These are phyloP conservation scores for Apostichopus leukothele DNA, from an alignment of 53 echinoderm and acorn worm species.

Conservation along the genomic window DNA sequence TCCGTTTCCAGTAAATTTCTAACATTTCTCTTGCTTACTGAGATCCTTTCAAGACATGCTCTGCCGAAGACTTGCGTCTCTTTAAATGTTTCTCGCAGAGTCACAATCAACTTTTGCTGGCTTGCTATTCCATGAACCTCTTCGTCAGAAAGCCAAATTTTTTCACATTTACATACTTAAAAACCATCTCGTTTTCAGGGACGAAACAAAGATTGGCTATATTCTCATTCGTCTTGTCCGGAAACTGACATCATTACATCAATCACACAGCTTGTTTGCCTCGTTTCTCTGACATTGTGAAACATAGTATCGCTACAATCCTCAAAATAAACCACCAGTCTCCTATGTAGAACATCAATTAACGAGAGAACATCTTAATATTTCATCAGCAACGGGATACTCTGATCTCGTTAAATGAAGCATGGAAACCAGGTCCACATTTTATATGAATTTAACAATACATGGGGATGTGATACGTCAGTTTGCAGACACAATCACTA, in stretches of 20 bases:
- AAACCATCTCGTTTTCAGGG: neutral
- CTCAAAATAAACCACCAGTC: neutral
- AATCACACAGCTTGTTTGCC: conserved; percentile 19
- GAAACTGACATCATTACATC: conserved; percentile 20
- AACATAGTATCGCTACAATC: neutral
- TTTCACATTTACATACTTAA: conserved; percentile 5
- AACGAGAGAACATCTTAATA: neutral
- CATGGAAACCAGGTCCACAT: neutral
- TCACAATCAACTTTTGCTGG: too few species aligned
- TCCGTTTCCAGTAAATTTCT: too few species aligned
- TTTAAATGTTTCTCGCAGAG: too few species aligned
- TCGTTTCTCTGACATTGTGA: neutral
- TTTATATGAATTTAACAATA: neutral
- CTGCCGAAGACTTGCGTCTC: too few species aligned
- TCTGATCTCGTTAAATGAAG: neutral
- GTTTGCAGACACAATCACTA: neutral
- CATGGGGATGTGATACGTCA: neutral
- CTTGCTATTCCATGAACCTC: neutral
- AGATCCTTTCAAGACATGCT: too few species aligned
- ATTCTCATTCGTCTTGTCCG: conserved; percentile 15
- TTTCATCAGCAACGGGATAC: neutral
- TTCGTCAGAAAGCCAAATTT: neutral
- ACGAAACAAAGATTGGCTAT: neutral
- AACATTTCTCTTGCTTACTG: too few species aligned
- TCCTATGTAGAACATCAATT: neutral